Conservation (phyloP, 2,113 vertebrate genomes). For the human region GRCh38 chr11:21240001-21240500, state of each 20-base stretch:
- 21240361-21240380: neutral
- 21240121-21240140: neutral
- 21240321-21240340: neutral
- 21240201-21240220: neutral
- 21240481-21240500: slow-evolving; percentile 27
- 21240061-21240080: neutral
- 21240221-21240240: neutral
- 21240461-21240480: neutral
- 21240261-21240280: neutral
- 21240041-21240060: neutral
- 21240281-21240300: neutral
- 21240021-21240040: neutral
- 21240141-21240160: neutral
- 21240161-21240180: accelerated
- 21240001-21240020: neutral
- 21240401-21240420: neutral
- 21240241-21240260: neutral
- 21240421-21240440: neutral
- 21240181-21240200: neutral
- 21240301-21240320: neutral
- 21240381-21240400: neutral
- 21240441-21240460: neutral
- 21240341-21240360: neutral
- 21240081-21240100: neutral
- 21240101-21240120: neutral